Base-by-base conservation (phyloP, 2,888 invertebrate genomes). In the Drosophila paramelanica region DNA sequence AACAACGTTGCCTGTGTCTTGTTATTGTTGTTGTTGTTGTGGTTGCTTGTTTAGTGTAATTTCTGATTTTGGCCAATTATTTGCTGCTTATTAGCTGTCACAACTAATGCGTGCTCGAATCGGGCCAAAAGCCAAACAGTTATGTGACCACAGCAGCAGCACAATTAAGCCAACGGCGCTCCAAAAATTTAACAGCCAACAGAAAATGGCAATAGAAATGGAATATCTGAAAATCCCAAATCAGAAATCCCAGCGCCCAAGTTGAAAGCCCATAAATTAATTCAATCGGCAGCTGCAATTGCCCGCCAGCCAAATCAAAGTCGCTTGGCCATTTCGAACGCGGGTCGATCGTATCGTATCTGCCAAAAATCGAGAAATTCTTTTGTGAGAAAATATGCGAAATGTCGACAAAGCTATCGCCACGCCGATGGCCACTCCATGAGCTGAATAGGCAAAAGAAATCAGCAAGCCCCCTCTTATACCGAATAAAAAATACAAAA, bases 321-420 rank as follows among this genome's bases (percentile, higher is more conserved):
- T 27, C 46, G 27, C 49, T 49, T 49, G 33, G 43, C 55, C 61
- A 67, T 62, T 67, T 66, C 51, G 45, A 47, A 59, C 59, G 59
- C 64, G 56, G 31, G 43, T 42, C 60, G 77, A 77, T 79, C 59
- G 60, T 64, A 59, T 77, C 60, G 51, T 53, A 58, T 61, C 59
- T 49, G 47, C 50, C 41, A 52, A 71, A 50, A 64, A 70, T 55
- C 71, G 60, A 76, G 71, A 83, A 73, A 88, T 83, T 86, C 82
- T 88, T 73, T 88, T 79, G 83, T 83, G 83, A 79, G 89, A 88
- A 83, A 82, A 83, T 86, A 82, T 88, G 83, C 87, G 71, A 86
- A 82, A 73, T 79, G 65, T 83, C 64, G 67, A 46, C 75, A 65
- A 64, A 64, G 66, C 20, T 27, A 58, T 52, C 55, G 59, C 61